These are phyloP conservation scores for Leptothorax acervorum DNA, from an alignment of 2,888 invertebrate genomes.

Conservation along the genomic window DNA sequence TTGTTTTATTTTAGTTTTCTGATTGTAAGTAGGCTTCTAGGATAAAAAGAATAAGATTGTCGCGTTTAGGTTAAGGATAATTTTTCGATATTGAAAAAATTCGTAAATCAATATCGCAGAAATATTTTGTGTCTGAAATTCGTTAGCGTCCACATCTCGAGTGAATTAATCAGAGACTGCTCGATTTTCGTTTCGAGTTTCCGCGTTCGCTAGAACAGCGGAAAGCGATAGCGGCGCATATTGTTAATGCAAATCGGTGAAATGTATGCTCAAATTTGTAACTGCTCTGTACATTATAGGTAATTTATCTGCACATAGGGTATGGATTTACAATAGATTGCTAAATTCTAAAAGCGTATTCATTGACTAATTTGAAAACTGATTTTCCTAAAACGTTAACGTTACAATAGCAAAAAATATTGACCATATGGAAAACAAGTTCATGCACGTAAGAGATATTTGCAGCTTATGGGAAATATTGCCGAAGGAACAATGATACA, in stretches of 20 bases:
- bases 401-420: neutral
- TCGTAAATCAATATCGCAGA: neutral
- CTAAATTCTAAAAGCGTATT: neutral
- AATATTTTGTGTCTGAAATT: slow-evolving; percentile 11
- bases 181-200: slow-evolving; percentile 16
- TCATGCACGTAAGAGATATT: neutral
- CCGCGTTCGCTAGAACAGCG: neutral
- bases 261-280: slow-evolving; percentile 4
- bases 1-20: neutral
- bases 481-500: neutral
- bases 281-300: neutral
- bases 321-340: neutral
- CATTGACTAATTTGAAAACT: neutral
- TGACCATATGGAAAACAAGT: neutral
- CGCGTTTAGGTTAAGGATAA: neutral
- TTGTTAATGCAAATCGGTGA: slow-evolving; percentile 21
- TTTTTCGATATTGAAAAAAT: neutral
- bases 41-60: neutral
- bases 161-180: slow-evolving; percentile 37
- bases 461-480: neutral
- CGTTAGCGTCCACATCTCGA: neutral
- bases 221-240: slow-evolving; percentile 23
- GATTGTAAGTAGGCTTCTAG: neutral
- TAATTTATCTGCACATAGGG: neutral
- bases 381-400: neutral